Base-by-base conservation (phyloP, 1,140 invertebrate genomes). In the Pogonomyrmex barbatus region DNA sequence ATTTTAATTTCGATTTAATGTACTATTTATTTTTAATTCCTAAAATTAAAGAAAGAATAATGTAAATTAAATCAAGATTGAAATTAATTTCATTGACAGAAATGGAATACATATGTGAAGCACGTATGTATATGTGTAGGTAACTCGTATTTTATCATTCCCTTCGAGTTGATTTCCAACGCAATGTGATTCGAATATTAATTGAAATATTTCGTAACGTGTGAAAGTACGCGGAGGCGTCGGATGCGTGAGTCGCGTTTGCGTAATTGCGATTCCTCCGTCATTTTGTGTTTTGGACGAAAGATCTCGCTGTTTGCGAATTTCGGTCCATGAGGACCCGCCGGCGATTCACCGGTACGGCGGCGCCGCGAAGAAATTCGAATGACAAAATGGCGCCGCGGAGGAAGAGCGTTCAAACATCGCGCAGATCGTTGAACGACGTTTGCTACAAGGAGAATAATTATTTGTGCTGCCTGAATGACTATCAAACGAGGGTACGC, bases 391-490 rank as follows among this genome's bases (percentile, higher is more conserved):
- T 94, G 94, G 94, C 94, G 88, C 94, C 94, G 56, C 91, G 93
- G 54, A 90, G 87, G 60, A 94, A 94, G 91, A 91, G 87, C 60
- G 54, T 88, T 65, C 91, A 87, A 84, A 77, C 82, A 4, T 79
- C 79, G 24, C 83, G 86, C 10, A 54, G 60, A 39, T 85, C 88
- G 5, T 86, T 85, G 39, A 91, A 79, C 42, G 75, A 54, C 36
- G 67, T 78, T 65, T 77, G 39, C 6, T 88, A 94, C 3, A 95
- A 94, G 62, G 95, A 95, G 90, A 94, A 95, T 62, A 91, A 89
- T 87, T 95, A 94, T 92, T 87, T 95, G 24, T 92, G 92, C 42
- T 92, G 94, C 45, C 91, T 95, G 12, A 95, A 86, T 77, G 94
- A 95, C 89, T 95, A 94, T 86, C 93, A 95, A 58, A 91, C 91